Percentiles rank a stretch among this genome's conserved stretches.
Conservation (phyloP, 2,888 invertebrate species). For the Metopia argyrocephala region DNA sequence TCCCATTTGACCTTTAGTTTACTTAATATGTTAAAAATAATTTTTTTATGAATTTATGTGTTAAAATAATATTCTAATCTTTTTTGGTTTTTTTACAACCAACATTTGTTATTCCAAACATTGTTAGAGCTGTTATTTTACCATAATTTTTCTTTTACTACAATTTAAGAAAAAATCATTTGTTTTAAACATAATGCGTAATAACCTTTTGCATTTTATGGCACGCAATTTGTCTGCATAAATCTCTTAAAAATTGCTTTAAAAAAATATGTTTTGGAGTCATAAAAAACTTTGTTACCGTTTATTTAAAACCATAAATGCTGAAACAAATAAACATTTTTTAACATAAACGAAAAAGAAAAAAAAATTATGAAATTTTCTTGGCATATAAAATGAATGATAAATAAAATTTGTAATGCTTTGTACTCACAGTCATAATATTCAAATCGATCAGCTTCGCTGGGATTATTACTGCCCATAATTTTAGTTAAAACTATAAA, state of each 20-base stretch:
- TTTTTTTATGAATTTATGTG: too few relatives aligned
- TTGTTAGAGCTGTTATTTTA: not conserved
- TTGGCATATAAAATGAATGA: not conserved
- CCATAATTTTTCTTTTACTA: slow-evolving; percentile 1
- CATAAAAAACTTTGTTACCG: slow-evolving; percentile 19
- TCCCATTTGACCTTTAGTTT: too few relatives aligned
- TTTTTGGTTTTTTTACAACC: too few relatives aligned
- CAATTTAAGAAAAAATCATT: too few relatives aligned
- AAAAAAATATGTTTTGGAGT: not conserved
- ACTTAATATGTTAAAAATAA: too few relatives aligned
- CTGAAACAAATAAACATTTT: too few relatives aligned
- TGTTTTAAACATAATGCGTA: too few relatives aligned
- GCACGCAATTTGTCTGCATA: not conserved
- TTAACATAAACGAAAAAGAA: too few relatives aligned
- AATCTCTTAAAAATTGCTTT: not conserved
- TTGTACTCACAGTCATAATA: slow-evolving; percentile 76
- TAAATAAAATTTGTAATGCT: not conserved
- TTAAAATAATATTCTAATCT: too few relatives aligned
- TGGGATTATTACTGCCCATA: slow-evolving; percentile 77
- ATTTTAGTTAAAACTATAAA: slow-evolving; percentile 75
- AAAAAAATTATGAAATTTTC: too few relatives aligned
- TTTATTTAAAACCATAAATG: slow-evolving; percentile 26
- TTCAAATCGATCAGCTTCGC: slow-evolving; percentile 76
- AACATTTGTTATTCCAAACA: too few relatives aligned
- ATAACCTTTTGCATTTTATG: too few relatives aligned